phyloP scores from a whole-genome alignment of 2,888 invertebrate species.

The Macroteleia sp. region DNA sequence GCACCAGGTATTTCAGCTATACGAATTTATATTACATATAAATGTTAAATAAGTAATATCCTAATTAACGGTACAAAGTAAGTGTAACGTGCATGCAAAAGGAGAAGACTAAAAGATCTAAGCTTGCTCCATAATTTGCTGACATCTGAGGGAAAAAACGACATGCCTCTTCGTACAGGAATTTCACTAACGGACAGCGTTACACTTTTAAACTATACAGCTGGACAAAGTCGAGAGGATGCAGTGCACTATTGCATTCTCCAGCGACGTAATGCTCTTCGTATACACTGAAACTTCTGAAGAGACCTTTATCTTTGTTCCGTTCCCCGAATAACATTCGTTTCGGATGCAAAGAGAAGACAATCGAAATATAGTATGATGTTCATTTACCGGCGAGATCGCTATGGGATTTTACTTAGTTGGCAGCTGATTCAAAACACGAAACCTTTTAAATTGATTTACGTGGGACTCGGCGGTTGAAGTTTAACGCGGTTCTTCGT shows the following conservation, averaged over 20 bases:
- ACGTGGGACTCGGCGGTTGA: constrained; percentile 5
- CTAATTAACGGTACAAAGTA: constrained; percentile 29
- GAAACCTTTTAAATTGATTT: constrained; percentile 16
- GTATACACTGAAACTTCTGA: constrained; percentile 68
- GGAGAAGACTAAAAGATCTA: neutral
- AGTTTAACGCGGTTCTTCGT: constrained; percentile 21
- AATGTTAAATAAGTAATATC: constrained; percentile 42
- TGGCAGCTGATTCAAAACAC: constrained; percentile 1
- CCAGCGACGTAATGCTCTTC: constrained; percentile 71
- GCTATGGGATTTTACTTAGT: neutral
- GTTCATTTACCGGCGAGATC: neutral
- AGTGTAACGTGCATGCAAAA: constrained; percentile 21
- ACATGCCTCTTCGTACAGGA: constrained; percentile 32
- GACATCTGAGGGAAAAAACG: constrained; percentile 24
- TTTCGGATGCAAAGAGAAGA: neutral
- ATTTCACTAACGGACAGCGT: constrained; percentile 33
- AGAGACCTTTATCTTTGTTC: constrained; percentile 23
- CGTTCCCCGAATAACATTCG: neutral
- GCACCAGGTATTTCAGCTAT: too few species aligned
- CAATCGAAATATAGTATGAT: neutral
- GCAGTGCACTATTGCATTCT: constrained; percentile 70
- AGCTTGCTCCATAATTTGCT: constrained; percentile 39
- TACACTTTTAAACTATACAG: constrained; percentile 36
- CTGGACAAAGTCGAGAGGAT: constrained; percentile 50
- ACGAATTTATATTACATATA: constrained; percentile 52